A percentile compares a stretch with the other conserved stretches of the same genome.
Evolutionary conservation across 92 coral and sea anemone species (phyloP).

Genomic region (Porites rus): DNA sequence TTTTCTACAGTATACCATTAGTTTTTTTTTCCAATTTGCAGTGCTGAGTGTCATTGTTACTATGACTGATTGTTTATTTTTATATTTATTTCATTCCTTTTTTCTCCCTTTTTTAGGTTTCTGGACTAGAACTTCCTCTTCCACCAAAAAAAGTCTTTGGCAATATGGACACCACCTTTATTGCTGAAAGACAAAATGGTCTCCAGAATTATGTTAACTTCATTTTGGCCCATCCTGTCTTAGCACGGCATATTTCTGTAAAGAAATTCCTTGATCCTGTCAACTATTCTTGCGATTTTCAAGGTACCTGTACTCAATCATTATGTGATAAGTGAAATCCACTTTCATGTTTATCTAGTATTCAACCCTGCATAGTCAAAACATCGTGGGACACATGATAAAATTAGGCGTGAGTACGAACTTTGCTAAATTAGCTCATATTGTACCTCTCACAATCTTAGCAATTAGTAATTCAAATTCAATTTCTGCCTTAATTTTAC

Average conservation of each 20-base stretch:
- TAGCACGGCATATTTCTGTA: conserved; percentile 83
- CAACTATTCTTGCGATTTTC: conserved; percentile 85
- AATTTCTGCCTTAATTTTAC: too few species aligned
- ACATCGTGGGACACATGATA: too few species aligned
- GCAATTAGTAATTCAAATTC: too few species aligned
- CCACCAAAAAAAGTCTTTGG: conserved; percentile 99
- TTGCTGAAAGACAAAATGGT: conserved; percentile 93
- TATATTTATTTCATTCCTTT: background rate
- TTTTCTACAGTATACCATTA: too few species aligned
- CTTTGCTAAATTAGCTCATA: too few species aligned
- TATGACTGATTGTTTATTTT: background rate
- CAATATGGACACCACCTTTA: conserved; percentile 95
- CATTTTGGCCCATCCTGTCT: conserved; percentile 78
- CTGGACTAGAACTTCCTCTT: conserved; percentile 88
- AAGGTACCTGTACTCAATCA: conserved; percentile 54
- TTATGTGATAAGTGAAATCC: background rate
- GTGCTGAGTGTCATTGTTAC: background rate
- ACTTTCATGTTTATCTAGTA: too few species aligned
- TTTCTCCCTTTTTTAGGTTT: conserved; percentile 39
- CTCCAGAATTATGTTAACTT: conserved; percentile 89
- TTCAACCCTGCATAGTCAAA: too few species aligned
- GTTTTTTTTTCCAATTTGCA: too few species aligned
- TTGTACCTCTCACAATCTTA: too few species aligned
- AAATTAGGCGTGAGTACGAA: too few species aligned
- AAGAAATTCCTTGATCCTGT: conserved; percentile 92